Evolutionary conservation across 2,888 invertebrate species (phyloP).

Genomic region (Siphonodentalium dalli): DNA sequence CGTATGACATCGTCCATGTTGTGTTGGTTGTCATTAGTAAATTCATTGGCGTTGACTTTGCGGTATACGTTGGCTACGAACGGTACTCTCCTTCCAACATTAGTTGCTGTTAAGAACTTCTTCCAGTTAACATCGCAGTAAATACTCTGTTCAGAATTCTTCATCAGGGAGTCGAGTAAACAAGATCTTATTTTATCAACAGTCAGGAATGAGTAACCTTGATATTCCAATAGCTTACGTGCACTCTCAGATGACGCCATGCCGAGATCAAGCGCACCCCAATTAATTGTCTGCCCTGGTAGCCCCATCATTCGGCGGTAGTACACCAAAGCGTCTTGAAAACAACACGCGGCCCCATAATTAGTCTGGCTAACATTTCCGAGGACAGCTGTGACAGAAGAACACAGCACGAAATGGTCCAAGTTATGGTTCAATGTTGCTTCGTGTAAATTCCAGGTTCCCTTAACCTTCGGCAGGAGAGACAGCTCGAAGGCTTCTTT

Average conservation of each 20-base stretch:
- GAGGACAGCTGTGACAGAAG: constrained; percentile 43
- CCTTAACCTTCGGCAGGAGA: constrained; percentile 31
- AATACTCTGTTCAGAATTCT: constrained; percentile 26
- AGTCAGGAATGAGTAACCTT: constrained; percentile 13
- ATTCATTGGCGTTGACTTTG: no score
- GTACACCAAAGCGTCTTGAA: constrained; percentile 42
- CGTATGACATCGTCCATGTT: no score
- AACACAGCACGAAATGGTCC: constrained; percentile 48
- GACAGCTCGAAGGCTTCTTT: constrained; percentile 17
- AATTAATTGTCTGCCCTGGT: constrained; percentile 43
- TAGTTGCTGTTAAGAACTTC: no score
- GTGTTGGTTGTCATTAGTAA: no score
- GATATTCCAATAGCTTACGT: constrained; percentile 7
- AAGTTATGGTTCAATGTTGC: constrained; percentile 26
- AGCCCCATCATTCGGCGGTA: constrained; percentile 34
- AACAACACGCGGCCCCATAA: constrained; percentile 48
- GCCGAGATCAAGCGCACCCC: constrained; percentile 46
- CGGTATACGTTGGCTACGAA: no score
- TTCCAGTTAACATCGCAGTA: constrained; percentile 32
- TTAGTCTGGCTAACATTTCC: constrained; percentile 45
- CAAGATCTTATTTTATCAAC: constrained; percentile 20
- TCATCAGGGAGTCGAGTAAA: constrained; percentile 30
- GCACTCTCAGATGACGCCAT: constrained; percentile 31
- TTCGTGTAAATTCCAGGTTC: constrained; percentile 40
- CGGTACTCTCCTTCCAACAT: no score